These are phyloP conservation scores for Fopius arisanus DNA, from an alignment of 1,140 invertebrate genomes.

Conservation along the genomic window DNA sequence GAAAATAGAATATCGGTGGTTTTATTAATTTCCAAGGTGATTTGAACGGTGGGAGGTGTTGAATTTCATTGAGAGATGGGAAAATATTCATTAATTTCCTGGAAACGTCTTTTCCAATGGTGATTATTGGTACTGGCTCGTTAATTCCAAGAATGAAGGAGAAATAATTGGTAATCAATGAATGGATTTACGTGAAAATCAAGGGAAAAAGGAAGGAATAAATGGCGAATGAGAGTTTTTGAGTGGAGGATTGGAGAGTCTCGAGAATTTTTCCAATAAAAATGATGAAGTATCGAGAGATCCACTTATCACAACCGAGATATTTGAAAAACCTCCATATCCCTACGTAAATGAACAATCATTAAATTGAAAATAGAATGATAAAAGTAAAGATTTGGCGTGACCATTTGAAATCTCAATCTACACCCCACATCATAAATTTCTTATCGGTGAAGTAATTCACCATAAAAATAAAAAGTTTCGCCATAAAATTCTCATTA, in stretches of 20 bases:
- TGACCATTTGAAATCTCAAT: background rate
- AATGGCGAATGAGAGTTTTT: background rate
- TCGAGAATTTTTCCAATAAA: background rate
- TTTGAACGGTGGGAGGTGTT: background rate
- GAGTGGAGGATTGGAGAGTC: background rate
- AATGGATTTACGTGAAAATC: background rate
- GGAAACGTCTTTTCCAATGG: no score
- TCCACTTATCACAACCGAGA: background rate
- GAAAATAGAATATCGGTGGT: background rate
- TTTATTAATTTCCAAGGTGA: background rate
- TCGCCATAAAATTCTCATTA: conserved; percentile 10
- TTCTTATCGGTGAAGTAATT: background rate
- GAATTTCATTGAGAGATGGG: background rate
- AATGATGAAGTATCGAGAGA: background rate
- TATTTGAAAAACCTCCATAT: background rate
- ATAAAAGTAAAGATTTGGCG: no score
- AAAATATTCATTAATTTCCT: background rate
- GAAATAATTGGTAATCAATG: background rate
- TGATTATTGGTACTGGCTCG: background rate
- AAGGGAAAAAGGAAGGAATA: background rate
- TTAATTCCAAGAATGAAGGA: background rate
- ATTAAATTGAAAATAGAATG: background rate
- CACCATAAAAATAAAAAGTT: background rate
- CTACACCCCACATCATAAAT: background rate
- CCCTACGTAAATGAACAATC: background rate